Evolutionary conservation across 2,888 invertebrate genomes (phyloP).

Genomic region (Pyrochroa serraticornis): DNA sequence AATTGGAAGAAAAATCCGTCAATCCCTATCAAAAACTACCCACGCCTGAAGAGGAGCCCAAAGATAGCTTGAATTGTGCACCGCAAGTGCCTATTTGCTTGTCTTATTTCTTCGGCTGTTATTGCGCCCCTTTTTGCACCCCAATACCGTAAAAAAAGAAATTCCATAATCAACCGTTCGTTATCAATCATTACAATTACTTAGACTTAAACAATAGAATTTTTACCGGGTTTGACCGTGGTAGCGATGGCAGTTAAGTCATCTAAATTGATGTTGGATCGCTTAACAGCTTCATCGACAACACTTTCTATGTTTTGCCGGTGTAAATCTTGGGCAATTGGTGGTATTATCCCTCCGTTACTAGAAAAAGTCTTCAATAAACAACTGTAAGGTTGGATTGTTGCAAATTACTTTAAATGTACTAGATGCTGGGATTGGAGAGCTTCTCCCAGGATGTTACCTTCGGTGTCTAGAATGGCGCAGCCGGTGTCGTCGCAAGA

Average conservation of each 20-base stretch:
- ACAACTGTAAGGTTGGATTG: conserved; percentile 4
- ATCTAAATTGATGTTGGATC: conserved; percentile 64
- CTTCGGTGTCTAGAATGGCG: conserved; percentile 78
- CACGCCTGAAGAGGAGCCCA: too few species aligned
- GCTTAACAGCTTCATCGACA: conserved; percentile 70
- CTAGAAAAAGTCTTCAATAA: conserved; percentile 55
- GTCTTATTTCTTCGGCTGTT: too few species aligned
- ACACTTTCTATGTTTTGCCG: conserved; percentile 75
- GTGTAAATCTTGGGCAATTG: conserved; percentile 83
- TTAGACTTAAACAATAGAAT: background rate
- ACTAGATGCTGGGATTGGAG: conserved; percentile 79
- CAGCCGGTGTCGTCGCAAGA: conserved; percentile 98
- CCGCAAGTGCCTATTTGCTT: too few species aligned
- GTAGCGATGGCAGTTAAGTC: conserved; percentile 88
- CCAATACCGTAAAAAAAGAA: too few species aligned
- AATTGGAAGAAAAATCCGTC: too few species aligned
- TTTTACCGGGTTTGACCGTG: conserved; percentile 83
- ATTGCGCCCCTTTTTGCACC: too few species aligned
- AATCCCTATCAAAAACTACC: too few species aligned
- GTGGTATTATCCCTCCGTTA: conserved; percentile 89
- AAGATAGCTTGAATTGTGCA: too few species aligned
- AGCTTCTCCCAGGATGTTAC: conserved; percentile 79
- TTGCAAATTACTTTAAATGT: conserved; percentile 69
- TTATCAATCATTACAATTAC: too few species aligned
- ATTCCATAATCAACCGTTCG: too few species aligned